Evolutionary conservation across 2,888 invertebrate species (phyloP), one percentile per base, ranked within the genome.

Genomic region (Phragmatobia fuliginosa): DNA sequence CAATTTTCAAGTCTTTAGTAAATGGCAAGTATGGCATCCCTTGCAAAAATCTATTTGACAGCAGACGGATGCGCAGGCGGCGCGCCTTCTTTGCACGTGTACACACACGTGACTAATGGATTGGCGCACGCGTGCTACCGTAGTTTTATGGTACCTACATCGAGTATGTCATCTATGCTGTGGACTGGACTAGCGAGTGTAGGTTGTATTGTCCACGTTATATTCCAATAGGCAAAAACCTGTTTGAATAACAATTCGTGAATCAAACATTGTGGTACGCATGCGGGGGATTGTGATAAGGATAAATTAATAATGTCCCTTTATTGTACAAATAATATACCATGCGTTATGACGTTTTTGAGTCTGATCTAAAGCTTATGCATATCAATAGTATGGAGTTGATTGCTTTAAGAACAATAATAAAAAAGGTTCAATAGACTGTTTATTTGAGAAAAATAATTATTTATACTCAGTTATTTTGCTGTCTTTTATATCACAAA

Each of bases 101-200:
- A 25, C 11, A 62, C 10, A 61, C 78, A 80, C 69, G 78, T 70
- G 78, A 67, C 21, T 25, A 31, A 62, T 71, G 56, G 28, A 28
- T 56, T 56, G 56, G 68, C 70, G 67, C 25, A 41, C 36, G 60
- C 56, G 61, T 64, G 58, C 69, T 38, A 52, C 33, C n/a, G 68
- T 64, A 65, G 62, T 65, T 62, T 68, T 68, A 78, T 59, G 60
- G 70, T 70, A 74, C 36, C 61, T 70, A 74, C 36, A 61, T 58
- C n/a, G 56, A 66, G 45, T 70, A 70, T 69, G 59, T 56, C 70
- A 67, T 71, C 64, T 41, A 31, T 62, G 49, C 28, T 25, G 36
- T 33, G 28, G 32, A 49, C 45, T 52, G 10, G 41, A 36, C 49
- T 28, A 64, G 11, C 65, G 18, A 38, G 38, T 58, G 6, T 33